Base-by-base conservation (phyloP, 2,113 vertebrate genomes). In the Lutjanus erythropterus region DNA sequence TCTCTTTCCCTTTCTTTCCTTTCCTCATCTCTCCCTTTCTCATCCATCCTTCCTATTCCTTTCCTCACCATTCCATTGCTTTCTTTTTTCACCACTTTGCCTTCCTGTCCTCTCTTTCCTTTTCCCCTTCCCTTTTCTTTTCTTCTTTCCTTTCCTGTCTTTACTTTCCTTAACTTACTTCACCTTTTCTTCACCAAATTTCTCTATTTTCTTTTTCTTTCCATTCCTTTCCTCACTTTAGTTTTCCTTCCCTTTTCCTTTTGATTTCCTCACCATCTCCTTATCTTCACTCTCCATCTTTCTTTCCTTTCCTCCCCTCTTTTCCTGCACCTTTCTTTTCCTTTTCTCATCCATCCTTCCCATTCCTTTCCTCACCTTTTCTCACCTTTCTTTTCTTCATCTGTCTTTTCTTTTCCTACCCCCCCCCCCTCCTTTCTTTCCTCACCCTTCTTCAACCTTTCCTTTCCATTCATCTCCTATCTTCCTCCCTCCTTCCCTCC, bases 401-500 rank as follows among this genome's bases (percentile, higher is more conserved):
- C 27, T 29, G 25, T 60, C 29, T 31, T 62, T 65, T 4, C 46
- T 23, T 82, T 25, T 35, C 39, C 29, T 29, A 18, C n/a, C 18
- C 49, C 11, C 5, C 44, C n/a, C 16, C 27, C 47, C 14, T 49
- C 16, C 37, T 50, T 44, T 29, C n/a, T n/a, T n/a, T n/a, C 55
- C 46, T 37, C 1, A 9, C 31, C 9, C 3, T 52, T 12, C n/a
- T 25, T 19, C 9, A 52, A n/a, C 15, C 11, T 23, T 7, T 64
- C 44, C 21, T 39, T 61, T 5, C 58, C 21, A 66, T n/a, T 31
- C 55, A 29, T 12, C 16, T 35, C 42, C 14, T 7, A 21, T 21
- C 18, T 53, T 12, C 1, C 6, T 14, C 19, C 27, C n/a, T 35
- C 53, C 53, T 27, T 71, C 31, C 93, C 90, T 95, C 96, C 95